phyloP scores from a whole-genome alignment of 2,888 invertebrate genomes.

The Fabriciana adippe region DNA sequence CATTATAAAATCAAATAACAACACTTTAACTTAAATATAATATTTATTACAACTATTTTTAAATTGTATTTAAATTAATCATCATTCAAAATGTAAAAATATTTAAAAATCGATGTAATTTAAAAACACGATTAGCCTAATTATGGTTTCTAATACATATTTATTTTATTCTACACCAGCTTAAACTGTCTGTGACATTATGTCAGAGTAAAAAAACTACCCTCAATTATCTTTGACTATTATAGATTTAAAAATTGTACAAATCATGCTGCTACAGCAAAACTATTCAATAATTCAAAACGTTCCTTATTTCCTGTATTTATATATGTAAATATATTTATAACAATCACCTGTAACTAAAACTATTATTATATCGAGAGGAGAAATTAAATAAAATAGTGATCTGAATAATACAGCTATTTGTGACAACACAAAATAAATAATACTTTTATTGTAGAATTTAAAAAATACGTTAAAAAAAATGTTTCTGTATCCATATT shows the following conservation, averaged over 20 bases:
- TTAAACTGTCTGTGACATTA: background rate
- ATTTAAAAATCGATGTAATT: slow-evolving; percentile 4
- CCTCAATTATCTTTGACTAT: background rate
- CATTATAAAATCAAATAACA: slow-evolving; percentile 4
- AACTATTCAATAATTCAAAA: background rate
- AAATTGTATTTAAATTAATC: background rate
- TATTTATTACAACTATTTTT: slow-evolving; percentile 5
- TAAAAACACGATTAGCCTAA: background rate
- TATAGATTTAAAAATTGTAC: background rate
- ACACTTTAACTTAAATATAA: slow-evolving; percentile 2
- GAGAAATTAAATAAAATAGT: background rate
- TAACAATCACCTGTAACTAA: background rate
- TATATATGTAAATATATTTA: background rate
- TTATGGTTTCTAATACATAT: background rate
- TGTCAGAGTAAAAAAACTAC: slow-evolving; percentile 1
- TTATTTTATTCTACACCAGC: background rate
- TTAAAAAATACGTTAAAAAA: background rate
- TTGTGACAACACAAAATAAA: slow-evolving; percentile 7
- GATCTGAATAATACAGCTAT: background rate
- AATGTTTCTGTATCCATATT: background rate
- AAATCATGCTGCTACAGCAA: background rate
- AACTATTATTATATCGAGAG: background rate
- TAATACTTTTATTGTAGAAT: background rate
- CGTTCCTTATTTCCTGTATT: too few species aligned
- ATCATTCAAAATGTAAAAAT: slow-evolving; percentile 20